These are phyloP conservation scores for Enteromius mattozi DNA, from an alignment of 2,797 vertebrate genomes.

Conservation along the genomic window DNA sequence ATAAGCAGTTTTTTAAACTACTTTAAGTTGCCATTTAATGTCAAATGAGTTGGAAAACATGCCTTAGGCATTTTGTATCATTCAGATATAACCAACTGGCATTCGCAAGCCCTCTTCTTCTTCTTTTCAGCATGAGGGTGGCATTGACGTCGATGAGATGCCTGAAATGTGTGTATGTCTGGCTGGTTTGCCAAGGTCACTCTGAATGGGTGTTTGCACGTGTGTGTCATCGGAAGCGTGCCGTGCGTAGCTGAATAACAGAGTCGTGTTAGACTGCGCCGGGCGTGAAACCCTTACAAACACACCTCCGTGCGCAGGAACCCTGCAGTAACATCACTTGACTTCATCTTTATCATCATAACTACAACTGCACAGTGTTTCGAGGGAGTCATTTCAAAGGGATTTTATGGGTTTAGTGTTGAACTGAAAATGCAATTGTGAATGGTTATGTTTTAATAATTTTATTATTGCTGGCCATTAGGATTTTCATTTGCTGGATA, in stretches of 20 bases:
- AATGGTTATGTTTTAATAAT: neutral
- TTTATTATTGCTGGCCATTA: neutral
- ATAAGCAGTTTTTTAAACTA: neutral
- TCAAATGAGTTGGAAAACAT: neutral
- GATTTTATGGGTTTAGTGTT: neutral
- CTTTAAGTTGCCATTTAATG: neutral
- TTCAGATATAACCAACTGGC: neutral
- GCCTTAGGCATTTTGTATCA: neutral
- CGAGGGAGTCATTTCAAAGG: neutral
- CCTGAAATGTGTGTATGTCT: slow-evolving; percentile 20
- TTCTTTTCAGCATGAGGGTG: slow-evolving; percentile 23
- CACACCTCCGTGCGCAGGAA: neutral
- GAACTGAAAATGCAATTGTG: slow-evolving; percentile 11
- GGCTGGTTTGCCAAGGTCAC: slow-evolving; percentile 50
- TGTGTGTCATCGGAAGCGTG: slow-evolving; percentile 38
- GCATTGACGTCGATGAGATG: slow-evolving; percentile 29
- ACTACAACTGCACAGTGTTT: neutral
- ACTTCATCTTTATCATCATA: slow-evolving; percentile 9
- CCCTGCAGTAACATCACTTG: neutral
- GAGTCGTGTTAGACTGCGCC: neutral
- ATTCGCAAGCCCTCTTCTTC: neutral
- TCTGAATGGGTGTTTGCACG: slow-evolving; percentile 19
- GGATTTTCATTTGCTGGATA: neutral
- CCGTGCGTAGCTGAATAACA: slow-evolving; percentile 22
- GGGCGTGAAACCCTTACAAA: slow-evolving; percentile 5